A percentile compares a stretch with the other conserved stretches of the same genome.
Evolutionary conservation across 2,888 invertebrate species (phyloP).

Genomic region (Gerosis bhagava): DNA sequence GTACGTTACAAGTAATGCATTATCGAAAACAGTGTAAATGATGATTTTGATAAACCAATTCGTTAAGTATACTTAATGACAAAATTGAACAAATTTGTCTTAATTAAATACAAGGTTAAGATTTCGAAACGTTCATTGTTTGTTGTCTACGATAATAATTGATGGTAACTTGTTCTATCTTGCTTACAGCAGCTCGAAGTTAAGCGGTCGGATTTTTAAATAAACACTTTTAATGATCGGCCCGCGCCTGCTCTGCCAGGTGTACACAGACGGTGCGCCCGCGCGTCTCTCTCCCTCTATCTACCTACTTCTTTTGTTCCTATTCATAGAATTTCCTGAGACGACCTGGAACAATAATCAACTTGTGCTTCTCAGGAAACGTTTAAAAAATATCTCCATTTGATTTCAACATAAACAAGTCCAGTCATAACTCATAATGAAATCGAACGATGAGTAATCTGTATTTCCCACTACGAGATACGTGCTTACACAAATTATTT

Average conservation of each 20-base stretch:
- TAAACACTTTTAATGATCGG: slow-evolving; percentile 82
- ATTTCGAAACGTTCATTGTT: slow-evolving; percentile 18
- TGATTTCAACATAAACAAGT: slow-evolving; percentile 2
- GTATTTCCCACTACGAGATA: too few relatives aligned
- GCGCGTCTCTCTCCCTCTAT: slow-evolving; percentile 45
- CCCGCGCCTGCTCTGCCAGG: slow-evolving; percentile 73
- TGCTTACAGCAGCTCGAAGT: slow-evolving; percentile 50
- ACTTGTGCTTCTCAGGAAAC: slow-evolving; percentile 45
- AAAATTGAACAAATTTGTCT: background rate
- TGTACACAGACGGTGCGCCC: slow-evolving; percentile 73
- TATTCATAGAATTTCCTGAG: slow-evolving; percentile 49
- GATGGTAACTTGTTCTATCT: slow-evolving; percentile 47
- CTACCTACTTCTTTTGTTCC: slow-evolving; percentile 70
- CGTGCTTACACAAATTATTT: too few relatives aligned
- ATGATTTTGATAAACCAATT: too few relatives aligned
- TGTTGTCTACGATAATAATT: slow-evolving; percentile 22
- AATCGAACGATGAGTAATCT: too few relatives aligned
- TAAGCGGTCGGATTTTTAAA: slow-evolving; percentile 82
- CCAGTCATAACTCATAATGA: too few relatives aligned
- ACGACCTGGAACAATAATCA: slow-evolving; percentile 65
- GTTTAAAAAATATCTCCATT: slow-evolving; percentile 12
- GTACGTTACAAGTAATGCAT: too few relatives aligned
- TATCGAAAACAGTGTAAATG: too few relatives aligned
- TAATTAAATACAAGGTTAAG: slow-evolving; percentile 12
- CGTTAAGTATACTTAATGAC: too few relatives aligned